Base-by-base conservation (phyloP, 2,888 invertebrate genomes). In the Drosophila recens region DNA sequence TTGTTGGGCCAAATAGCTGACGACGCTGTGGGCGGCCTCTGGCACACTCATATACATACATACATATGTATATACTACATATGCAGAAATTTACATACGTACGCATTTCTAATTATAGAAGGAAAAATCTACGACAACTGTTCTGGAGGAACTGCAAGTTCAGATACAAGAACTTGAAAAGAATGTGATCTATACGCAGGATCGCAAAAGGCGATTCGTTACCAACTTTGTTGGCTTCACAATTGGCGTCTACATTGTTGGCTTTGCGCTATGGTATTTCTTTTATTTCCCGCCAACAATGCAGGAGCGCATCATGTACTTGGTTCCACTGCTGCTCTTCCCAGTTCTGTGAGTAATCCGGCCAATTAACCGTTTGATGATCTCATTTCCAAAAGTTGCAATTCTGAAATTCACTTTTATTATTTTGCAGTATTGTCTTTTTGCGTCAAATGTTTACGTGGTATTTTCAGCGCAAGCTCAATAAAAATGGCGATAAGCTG, bases 381-480 rank as follows among this genome's bases (percentile, higher is more conserved):
- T 51, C 58, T 79, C 74, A 73, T 71, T 59, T 2, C 34, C 8
- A 10, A 46, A 52, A 33, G 15, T 59, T 59, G 20, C 34, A 51
- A 8, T 23, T 57, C 33, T 46, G n/a, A 53, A 45, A 66, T 53
- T 30, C 43, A 11, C 46, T 40, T 23, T 42, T 42, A 33, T 46
- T 53, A 8, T 53, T 62, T 64, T 75, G 33, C 58, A 98, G 98
- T 87, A 95, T 98, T 72, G 94, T 96, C 90, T 94, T 96, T 68
- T 94, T 97, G 20, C 97, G 97, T 83, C 95, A 95, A 82, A 93
- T 96, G 75, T 95, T 98, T 88, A 96, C 97, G 38, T 97, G 97
- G 96, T 98, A 97, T 92, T 99, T 97, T 92, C 95, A 96, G 83
- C 95, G 97, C 92, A 96, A 96, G 90, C 94, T 98, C 57, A 94